These are phyloP conservation scores for Lacerta viridis DNA, from an alignment of 2,797 vertebrate genomes.

Conservation along the genomic window DNA sequence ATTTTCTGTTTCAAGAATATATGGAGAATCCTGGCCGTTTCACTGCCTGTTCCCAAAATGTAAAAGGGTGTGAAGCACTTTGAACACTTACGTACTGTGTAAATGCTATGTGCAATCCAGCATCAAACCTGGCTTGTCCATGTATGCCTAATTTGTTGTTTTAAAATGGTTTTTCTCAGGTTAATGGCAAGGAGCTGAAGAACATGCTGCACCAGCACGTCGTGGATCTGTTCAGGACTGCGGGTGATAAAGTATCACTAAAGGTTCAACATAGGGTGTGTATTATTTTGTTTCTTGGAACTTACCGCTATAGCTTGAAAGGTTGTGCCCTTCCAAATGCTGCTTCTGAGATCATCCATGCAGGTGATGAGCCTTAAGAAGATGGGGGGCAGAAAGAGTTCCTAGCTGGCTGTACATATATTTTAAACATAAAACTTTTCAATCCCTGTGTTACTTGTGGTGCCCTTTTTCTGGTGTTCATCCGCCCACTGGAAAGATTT, in stretches of 20 bases:
- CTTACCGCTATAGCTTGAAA: not conserved
- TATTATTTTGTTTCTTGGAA: constrained; percentile 43
- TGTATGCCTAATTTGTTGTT: not conserved
- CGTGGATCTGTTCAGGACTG: constrained; percentile 91
- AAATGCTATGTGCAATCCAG: not conserved
- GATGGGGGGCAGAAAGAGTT: not conserved
- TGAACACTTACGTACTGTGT: not conserved
- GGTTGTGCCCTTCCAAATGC: not conserved
- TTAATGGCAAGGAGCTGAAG: constrained; percentile 89
- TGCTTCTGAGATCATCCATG: not conserved
- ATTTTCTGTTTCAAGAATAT: not conserved
- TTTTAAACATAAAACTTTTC: not conserved
- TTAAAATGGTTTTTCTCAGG: constrained; percentile 77
- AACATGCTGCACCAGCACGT: constrained; percentile 86
- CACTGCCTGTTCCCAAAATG: not conserved
- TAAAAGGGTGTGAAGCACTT: not conserved
- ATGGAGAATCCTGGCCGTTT: not conserved
- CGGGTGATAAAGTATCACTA: constrained; percentile 89
- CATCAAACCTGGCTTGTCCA: not conserved
- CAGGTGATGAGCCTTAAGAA: not conserved
- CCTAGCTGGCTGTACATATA: not conserved
- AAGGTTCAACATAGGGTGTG: constrained; percentile 90
- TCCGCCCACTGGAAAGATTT: not conserved
- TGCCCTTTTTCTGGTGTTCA: not conserved
- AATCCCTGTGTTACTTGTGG: not conserved